Base-by-base conservation (phyloP, 1,140 invertebrate species). In the Magallana ariakensis region DNA sequence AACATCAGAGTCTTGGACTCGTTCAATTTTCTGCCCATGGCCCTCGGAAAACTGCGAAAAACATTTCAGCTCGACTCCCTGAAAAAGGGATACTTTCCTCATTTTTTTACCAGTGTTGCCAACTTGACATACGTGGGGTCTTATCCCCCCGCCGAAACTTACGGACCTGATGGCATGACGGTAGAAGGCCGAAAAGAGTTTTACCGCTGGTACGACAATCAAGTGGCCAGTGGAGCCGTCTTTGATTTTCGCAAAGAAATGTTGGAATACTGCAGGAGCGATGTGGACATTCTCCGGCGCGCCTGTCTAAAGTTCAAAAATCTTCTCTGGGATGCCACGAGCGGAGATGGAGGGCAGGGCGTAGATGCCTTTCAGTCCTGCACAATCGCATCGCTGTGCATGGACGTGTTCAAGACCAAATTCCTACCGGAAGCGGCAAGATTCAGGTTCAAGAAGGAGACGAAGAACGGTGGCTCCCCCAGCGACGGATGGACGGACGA, bases 61-160 rank as follows among this genome's bases (percentile, higher is more conserved):
- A 60, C 56, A 13, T 84, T 87, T 87, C 54, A 81, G 54, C 46
- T 87, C 54, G 57, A 70, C 1, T 11, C 56, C 70, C n/a, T 80
- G 66, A 11, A 3, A 10, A 87, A 87, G 57, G 86, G 86, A 54
- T 87, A 75, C 80, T 87, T 87, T 16, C 86, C 82, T 6, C 86
- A 87, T 15, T 75, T 46, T 16, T 84, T 87, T 53, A 87, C 62
- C 10, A 56, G 15, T 8, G 15, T n/a, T 4, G 58, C 26, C 13
- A 83, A 87, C 33, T 53, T 22, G 53, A 55, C 13, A 7, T 56
- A 87, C 53, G 19, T 46, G 13, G 81, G 82, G 54, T 60, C 80
- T 7, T 87, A 84, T 46, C 86, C 86, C 7, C 11, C 53, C n/a
- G n/a, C 15, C 46, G 10, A 57, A 2, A 7, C 22, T 13, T 87